phyloP scores from a whole-genome alignment of 2,797 vertebrate species.

The Gymnocypris eckloni region DNA sequence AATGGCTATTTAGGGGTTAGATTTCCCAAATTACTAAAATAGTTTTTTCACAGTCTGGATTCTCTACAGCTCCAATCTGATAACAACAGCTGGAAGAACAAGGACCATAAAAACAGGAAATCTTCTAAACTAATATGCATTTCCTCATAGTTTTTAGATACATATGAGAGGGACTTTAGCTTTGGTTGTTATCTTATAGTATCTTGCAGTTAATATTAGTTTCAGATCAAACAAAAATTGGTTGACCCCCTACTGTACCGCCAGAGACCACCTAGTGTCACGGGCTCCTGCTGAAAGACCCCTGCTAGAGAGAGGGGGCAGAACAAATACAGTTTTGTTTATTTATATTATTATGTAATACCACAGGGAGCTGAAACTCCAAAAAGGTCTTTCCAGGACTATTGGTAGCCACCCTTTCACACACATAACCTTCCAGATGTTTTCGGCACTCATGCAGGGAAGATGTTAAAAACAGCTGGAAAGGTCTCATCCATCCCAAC shows the following conservation, averaged over 20 bases:
- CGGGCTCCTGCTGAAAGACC: not conserved
- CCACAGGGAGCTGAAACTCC: not conserved
- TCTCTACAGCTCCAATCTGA: constrained; percentile 15
- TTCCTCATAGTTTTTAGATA: not conserved
- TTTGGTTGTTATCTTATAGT: not conserved
- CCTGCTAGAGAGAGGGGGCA: not conserved
- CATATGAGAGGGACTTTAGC: not conserved
- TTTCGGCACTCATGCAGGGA: not conserved
- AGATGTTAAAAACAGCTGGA: constrained; percentile 30
- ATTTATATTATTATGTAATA: constrained; percentile 13
- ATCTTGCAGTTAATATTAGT: not conserved
- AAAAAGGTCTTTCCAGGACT: not conserved
- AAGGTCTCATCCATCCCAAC: not conserved
- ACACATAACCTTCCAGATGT: constrained; percentile 29
- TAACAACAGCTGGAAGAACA: not conserved
- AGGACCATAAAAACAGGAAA: not conserved
- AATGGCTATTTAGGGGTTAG: not conserved
- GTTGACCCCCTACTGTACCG: not conserved
- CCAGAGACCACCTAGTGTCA: not conserved
- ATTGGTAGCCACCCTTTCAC: constrained; percentile 18
- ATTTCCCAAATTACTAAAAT: constrained; percentile 28
- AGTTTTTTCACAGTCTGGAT: constrained; percentile 3
- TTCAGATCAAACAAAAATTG: not conserved
- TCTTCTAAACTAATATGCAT: not conserved
- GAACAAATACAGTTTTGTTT: not conserved